Conservation (phyloP, 2,888 invertebrate species). For the Phasia obesa region DNA sequence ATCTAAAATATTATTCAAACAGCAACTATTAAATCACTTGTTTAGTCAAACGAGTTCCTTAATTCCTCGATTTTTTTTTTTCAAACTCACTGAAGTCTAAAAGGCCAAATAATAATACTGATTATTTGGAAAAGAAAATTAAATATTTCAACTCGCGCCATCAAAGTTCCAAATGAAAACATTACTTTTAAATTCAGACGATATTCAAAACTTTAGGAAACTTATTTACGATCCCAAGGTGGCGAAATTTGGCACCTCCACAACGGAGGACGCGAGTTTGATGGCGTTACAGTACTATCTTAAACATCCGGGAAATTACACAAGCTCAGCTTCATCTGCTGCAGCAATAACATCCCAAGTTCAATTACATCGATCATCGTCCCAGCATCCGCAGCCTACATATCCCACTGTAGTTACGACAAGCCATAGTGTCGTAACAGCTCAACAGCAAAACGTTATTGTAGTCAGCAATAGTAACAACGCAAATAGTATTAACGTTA, state of each 20-base stretch:
- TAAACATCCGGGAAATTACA: conserved; percentile 79
- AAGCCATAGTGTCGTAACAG: conserved; percentile 17
- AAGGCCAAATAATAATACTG: background rate
- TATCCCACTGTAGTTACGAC: conserved; percentile 44
- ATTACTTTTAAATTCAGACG: conserved; percentile 78
- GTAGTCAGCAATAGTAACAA: conserved; percentile 48
- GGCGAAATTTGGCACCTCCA: conserved; percentile 70
- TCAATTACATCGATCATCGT: conserved; percentile 46
- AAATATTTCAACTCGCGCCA: conserved; percentile 38
- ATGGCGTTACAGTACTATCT: conserved; percentile 80
- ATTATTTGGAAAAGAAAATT: conserved; percentile 2
- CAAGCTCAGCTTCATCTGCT: conserved; percentile 67
- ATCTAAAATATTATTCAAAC: background rate
- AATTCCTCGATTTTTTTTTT: background rate
- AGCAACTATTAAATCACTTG: background rate
- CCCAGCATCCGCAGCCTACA: conserved; percentile 51
- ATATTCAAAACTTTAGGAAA: conserved; percentile 79
- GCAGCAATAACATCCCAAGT: conserved; percentile 60
- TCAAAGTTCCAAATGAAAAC: conserved; percentile 78
- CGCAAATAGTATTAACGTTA: conserved; percentile 36
- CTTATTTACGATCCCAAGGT: conserved; percentile 78
- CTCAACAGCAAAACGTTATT: conserved; percentile 34
- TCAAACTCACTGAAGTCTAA: background rate
- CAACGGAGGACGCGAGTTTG: conserved; percentile 73
- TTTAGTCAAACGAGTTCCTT: background rate